Evolutionary conservation across 2,888 invertebrate genomes (phyloP).

Genomic region (Polymixis lichenea): DNA sequence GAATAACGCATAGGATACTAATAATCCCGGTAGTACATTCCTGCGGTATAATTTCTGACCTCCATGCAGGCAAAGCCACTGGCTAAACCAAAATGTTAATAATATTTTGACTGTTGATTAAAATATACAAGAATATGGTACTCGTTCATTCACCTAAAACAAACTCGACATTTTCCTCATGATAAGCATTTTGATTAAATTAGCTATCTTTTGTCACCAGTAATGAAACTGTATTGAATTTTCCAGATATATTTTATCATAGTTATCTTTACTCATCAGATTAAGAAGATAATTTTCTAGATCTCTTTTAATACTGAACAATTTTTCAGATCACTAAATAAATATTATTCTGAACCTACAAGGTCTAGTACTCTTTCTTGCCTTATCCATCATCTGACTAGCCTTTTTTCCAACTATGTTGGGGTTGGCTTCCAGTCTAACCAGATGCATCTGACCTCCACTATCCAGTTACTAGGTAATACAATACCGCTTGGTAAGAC

Average conservation of each 20-base stretch:
- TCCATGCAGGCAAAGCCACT: too few species aligned
- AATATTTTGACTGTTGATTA: background rate
- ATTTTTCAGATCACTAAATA: background rate
- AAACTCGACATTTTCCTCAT: background rate
- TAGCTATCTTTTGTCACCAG: constrained; percentile 6
- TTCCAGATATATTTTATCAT: constrained; percentile 16
- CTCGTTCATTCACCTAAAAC: background rate
- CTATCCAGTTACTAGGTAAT: too few species aligned
- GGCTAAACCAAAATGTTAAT: too few species aligned
- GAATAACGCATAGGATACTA: too few species aligned
- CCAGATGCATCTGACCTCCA: too few species aligned
- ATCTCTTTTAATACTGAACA: background rate
- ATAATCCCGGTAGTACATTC: too few species aligned
- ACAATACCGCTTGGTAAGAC: too few species aligned
- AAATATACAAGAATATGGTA: background rate
- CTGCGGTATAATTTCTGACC: too few species aligned
- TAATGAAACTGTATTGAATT: constrained; percentile 15
- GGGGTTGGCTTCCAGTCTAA: too few species aligned
- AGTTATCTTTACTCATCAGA: constrained; percentile 14
- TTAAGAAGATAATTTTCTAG: background rate
- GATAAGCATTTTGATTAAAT: constrained; percentile 43
- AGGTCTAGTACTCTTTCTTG: background rate
- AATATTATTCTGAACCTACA: background rate
- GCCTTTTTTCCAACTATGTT: too few species aligned
- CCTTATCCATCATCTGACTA: too few species aligned